phyloP scores from a whole-genome alignment of 2,113 vertebrate genomes.

The Cairina moschata region DNA sequence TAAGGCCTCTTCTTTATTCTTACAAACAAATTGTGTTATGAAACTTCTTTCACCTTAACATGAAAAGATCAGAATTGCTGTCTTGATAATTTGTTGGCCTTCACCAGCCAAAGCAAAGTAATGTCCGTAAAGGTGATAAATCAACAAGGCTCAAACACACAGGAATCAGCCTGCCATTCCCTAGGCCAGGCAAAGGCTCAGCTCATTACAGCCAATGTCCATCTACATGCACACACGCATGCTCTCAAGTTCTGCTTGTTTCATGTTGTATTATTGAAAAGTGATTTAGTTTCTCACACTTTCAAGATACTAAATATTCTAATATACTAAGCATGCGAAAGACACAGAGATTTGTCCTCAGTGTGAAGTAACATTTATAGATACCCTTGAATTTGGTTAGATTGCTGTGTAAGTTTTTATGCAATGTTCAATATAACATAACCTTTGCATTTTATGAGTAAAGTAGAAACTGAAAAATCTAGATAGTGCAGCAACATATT shows the following conservation, averaged over 20 bases:
- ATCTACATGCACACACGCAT: accelerated
- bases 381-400: neutral
- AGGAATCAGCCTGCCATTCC: neutral
- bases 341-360: neutral
- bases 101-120: neutral
- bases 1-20: neutral
- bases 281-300: neutral
- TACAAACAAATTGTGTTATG: neutral
- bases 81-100: neutral
- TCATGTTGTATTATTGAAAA: neutral
- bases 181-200: neutral
- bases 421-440: neutral
- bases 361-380: neutral
- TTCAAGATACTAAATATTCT: neutral
- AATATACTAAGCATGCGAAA: neutral
- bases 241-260: neutral
- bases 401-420: neutral
- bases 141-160: neutral
- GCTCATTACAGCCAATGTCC: neutral
- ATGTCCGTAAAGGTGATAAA: neutral
- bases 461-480: neutral
- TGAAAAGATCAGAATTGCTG: neutral
- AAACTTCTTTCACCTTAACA: neutral
- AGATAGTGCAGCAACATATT: neutral
- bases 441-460: neutral